Conservation (phyloP, 2,888 invertebrate genomes). For the Hydrotaea cyrtoneurina region DNA sequence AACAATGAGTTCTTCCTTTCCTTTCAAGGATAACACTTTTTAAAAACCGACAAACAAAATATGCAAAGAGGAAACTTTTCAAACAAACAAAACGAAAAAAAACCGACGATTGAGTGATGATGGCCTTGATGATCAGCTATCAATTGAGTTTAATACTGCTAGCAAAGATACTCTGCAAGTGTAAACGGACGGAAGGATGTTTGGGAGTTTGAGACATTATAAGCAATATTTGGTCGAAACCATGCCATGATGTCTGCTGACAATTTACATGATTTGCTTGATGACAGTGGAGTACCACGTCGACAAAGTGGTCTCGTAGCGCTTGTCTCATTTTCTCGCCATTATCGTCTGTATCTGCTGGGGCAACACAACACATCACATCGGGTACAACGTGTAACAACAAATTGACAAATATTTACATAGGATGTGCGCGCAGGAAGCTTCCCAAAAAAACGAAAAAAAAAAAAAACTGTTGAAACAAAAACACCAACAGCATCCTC, state of each 20-base stretch:
- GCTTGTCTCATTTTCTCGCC: constrained; percentile 55
- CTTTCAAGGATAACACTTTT: neutral
- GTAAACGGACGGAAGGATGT: neutral
- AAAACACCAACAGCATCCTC: neutral
- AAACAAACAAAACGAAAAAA: constrained; percentile 16
- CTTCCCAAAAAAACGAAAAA: neutral
- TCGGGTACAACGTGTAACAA: constrained; percentile 73
- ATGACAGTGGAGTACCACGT: constrained; percentile 5
- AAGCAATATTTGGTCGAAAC: neutral
- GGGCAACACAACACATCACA: constrained; percentile 48
- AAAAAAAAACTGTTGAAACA: constrained; percentile 1
- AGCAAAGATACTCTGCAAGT: neutral
- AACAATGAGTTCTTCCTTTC: neutral
- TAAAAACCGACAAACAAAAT: constrained; percentile 3
- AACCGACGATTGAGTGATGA: neutral
- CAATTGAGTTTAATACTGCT: constrained; percentile 25
- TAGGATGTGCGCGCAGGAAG: constrained; percentile 71
- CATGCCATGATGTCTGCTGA: neutral
- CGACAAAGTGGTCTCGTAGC: constrained; percentile 16
- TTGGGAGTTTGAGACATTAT: constrained; percentile 1
- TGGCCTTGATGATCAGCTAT: constrained; percentile 24
- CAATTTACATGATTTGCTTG: constrained; percentile 29
- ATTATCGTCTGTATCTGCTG: constrained; percentile 55
- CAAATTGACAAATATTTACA: constrained; percentile 79
- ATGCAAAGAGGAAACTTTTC: constrained; percentile 19